phyloP scores from a whole-genome alignment of 2,888 invertebrate genomes.

The Drosophila kokeensis region DNA sequence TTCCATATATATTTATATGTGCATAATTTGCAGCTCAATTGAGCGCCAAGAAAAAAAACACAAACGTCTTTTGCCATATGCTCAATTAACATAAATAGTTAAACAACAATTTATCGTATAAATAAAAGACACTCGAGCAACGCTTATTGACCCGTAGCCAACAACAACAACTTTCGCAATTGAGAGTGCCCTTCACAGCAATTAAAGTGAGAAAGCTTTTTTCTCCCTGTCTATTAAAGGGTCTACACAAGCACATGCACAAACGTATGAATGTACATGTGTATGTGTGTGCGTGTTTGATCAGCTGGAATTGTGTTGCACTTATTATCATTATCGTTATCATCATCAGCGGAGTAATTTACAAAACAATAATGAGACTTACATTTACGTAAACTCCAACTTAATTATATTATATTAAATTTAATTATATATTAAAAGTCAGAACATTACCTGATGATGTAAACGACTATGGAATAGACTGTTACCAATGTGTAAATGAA shows the following conservation, averaged over 20 bases:
- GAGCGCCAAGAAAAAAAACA: constrained; percentile 27
- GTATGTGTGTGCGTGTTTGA: constrained; percentile 1
- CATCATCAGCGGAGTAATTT: constrained; percentile 6
- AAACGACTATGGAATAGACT: neutral
- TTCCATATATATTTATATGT: constrained; percentile 29
- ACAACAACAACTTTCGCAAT: constrained; percentile 9
- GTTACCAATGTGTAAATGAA: neutral
- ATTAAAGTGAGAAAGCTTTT: constrained; percentile 26
- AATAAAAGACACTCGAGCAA: constrained; percentile 46
- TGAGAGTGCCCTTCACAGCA: constrained; percentile 37
- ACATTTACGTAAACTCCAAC: neutral
- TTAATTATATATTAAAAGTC: neutral
- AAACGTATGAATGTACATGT: neutral
- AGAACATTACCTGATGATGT: neutral
- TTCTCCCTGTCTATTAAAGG: neutral
- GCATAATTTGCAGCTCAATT: constrained; percentile 56
- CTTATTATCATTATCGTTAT: constrained; percentile 8
- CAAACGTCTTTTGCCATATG: constrained; percentile 29
- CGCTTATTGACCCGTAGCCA: constrained; percentile 10
- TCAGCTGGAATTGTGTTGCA: constrained; percentile 11
- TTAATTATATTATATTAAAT: neutral
- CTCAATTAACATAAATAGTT: constrained; percentile 62
- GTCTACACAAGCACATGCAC: neutral
- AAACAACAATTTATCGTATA: constrained; percentile 50
- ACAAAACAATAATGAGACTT: neutral